Conservation (phyloP, 2,113 vertebrate species). For the Rhinichthys klamathensis region DNA sequence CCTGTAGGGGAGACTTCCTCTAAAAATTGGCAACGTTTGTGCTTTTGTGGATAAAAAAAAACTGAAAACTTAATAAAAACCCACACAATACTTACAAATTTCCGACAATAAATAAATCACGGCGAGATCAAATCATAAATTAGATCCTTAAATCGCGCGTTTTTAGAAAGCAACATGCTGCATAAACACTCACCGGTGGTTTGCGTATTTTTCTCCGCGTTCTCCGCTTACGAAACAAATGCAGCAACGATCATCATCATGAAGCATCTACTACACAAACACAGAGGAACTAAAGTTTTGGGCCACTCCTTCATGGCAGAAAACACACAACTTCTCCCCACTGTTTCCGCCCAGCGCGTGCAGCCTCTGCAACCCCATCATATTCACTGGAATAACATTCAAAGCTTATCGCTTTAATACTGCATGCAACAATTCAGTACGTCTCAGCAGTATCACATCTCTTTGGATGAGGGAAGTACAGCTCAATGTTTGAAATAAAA, state of each 20-base stretch:
- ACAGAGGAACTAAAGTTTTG: slow-evolving; percentile 21
- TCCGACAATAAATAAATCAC: neutral
- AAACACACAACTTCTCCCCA: slow-evolving; percentile 32
- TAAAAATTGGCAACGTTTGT: slow-evolving; percentile 36
- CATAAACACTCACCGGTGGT: slow-evolving; percentile 27
- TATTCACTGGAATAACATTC: neutral
- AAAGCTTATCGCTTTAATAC: neutral
- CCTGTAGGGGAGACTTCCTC: slow-evolving; percentile 26
- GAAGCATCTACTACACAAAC: slow-evolving; percentile 43
- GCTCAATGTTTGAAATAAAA: neutral
- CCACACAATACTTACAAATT: neutral
- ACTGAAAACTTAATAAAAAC: neutral
- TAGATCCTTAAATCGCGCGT: neutral
- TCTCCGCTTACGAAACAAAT: slow-evolving; percentile 2
- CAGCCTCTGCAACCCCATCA: neutral
- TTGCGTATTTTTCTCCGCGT: slow-evolving; percentile 2
- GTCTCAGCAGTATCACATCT: slow-evolving; percentile 23
- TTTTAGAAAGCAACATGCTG: neutral
- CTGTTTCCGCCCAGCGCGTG: slow-evolving; percentile 47
- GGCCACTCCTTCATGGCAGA: slow-evolving; percentile 53
- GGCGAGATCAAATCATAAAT: neutral
- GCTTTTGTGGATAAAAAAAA: neutral
- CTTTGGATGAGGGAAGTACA: slow-evolving; percentile 4
- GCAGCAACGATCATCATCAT: slow-evolving; percentile 10
- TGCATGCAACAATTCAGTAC: neutral